These are phyloP conservation scores for Campylorhamphus procurvoides DNA, from an alignment of 2,113 vertebrate species.

Conservation along the genomic window DNA sequence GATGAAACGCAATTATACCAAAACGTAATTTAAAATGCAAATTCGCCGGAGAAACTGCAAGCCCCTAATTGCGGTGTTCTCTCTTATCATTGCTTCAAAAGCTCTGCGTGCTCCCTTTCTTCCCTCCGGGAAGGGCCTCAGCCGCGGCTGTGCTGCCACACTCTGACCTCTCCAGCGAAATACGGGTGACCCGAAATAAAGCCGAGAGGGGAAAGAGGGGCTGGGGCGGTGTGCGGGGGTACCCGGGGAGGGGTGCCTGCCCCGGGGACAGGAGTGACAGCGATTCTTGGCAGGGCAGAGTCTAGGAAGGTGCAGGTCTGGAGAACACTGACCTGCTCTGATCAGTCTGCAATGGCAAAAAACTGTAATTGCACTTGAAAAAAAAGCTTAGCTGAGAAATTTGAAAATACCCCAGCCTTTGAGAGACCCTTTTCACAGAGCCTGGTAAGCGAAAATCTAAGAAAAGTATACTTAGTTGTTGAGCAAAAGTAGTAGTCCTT, in stretches of 20 bases:
- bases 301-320: not conserved
- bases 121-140: constrained; percentile 36
- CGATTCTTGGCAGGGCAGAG: not conserved
- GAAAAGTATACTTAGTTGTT: not conserved
- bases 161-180: constrained; percentile 59
- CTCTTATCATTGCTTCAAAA: not conserved
- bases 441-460: not conserved
- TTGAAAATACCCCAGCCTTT: not conserved
- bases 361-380: accelerated
- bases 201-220: not conserved
- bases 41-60: constrained; percentile 29
- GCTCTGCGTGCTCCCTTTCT: not conserved
- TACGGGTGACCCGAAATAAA: constrained; percentile 4
- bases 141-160: constrained; percentile 15
- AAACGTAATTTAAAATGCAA: constrained; percentile 75
- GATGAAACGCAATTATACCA: constrained; percentile 54
- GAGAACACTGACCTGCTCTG: not conserved
- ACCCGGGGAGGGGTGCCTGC: not conserved
- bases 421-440: not conserved
- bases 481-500: not conserved
- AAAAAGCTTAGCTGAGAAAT: not conserved
- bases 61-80: constrained; percentile 38
- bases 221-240: not conserved
- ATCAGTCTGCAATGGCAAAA: not conserved
- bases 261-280: not conserved